Percentiles rank a stretch among this genome's conserved stretches.
Conservation (phyloP, 2,797 vertebrate species). For the Paratrypauchen microcephalus region DNA sequence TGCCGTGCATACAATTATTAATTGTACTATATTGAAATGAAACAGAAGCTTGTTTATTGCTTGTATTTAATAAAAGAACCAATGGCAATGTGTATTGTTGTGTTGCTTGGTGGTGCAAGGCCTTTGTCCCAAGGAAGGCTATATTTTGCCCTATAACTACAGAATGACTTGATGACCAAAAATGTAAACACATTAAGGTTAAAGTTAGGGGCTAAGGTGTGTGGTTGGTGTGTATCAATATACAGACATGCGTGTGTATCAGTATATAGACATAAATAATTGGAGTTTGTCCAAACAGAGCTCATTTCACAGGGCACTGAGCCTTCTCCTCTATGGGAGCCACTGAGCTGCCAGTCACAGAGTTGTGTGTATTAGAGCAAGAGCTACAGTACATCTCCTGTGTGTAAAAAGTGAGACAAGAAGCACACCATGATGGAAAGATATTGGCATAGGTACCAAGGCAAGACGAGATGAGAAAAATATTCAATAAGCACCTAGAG, state of each 20-base stretch:
- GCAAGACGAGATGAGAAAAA: slow-evolving; percentile 51
- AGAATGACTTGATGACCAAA: not conserved
- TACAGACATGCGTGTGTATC: too few relatives aligned
- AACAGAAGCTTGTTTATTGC: not conserved
- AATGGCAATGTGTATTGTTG: not conserved
- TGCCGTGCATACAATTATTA: not conserved
- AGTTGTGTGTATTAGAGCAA: slow-evolving; percentile 28
- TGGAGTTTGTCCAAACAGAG: slow-evolving; percentile 60
- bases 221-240: not conserved
- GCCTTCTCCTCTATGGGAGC: slow-evolving; percentile 43
- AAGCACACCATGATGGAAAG: slow-evolving; percentile 46
- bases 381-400: slow-evolving; percentile 30
- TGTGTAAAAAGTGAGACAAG: slow-evolving; percentile 24
- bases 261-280: slow-evolving; percentile 48
- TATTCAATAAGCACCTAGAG: slow-evolving; percentile 61
- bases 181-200: not conserved
- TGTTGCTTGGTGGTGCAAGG: not conserved
- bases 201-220: not conserved
- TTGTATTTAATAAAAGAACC: not conserved
- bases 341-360: slow-evolving; percentile 60
- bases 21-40: not conserved
- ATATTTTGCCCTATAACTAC: not conserved
- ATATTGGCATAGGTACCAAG: slow-evolving; percentile 66
- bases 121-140: not conserved
- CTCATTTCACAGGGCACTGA: slow-evolving; percentile 71